These are phyloP conservation scores for Anthopleura sola DNA, from an alignment of 64 coral and sea anemone genomes.

Conservation along the genomic window DNA sequence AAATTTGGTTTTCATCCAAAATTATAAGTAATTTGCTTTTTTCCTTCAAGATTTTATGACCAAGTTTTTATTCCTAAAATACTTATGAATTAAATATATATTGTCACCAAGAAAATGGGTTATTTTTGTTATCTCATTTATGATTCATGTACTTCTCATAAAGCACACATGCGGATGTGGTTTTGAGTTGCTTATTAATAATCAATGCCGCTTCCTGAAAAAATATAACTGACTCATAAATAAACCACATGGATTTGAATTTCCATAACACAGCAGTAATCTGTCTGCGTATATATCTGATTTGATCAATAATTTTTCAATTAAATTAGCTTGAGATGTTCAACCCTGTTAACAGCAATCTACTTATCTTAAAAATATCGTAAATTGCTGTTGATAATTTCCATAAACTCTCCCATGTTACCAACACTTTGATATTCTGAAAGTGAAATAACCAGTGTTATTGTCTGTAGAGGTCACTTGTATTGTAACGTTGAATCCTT, in stretches of 20 bases:
- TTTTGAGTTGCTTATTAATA: not conserved
- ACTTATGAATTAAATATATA: not conserved
- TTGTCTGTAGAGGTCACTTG: not conserved
- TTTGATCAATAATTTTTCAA: not conserved
- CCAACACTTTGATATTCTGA: not conserved
- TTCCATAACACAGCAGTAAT: not conserved
- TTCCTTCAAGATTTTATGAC: not conserved
- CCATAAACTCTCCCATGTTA: not conserved
- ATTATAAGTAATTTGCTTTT: not conserved
- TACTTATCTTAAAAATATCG: not conserved
- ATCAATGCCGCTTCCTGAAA: not conserved
- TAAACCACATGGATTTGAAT: not conserved
- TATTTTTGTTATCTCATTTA: not conserved
- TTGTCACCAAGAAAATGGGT: not conserved
- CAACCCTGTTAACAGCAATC: not conserved
- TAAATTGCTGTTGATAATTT: not conserved
- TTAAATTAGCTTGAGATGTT: not conserved
- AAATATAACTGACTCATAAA: not conserved
- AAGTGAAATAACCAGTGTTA: not conserved
- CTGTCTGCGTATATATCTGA: not conserved
- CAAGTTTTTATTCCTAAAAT: not conserved
- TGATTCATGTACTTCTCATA: too few species aligned
- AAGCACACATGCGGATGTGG: not conserved
- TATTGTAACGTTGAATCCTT: not conserved
- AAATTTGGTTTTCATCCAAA: not conserved